These are phyloP conservation scores for Lacerta viridis DNA, from an alignment of 2,797 vertebrate genomes.

Conservation along the genomic window DNA sequence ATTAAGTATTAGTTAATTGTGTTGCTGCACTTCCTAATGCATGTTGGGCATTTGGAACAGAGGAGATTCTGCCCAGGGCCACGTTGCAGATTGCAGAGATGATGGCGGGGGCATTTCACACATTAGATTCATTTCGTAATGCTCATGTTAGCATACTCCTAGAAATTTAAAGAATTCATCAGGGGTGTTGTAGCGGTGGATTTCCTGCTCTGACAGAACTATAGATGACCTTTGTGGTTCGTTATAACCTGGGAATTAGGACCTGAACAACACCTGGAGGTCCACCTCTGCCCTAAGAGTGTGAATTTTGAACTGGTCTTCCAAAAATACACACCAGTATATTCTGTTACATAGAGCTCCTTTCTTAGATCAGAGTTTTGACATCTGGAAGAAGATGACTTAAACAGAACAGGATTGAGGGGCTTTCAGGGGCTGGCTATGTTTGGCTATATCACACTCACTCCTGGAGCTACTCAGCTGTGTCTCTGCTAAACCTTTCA, in stretches of 20 bases:
- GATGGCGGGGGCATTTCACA: not conserved
- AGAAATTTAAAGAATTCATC: not conserved
- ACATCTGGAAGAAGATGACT: not conserved
- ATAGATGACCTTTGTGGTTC: not conserved
- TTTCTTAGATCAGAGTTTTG: not conserved
- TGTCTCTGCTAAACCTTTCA: constrained; percentile 19
- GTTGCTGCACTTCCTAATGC: not conserved
- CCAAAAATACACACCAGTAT: not conserved
- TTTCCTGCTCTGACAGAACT: not conserved
- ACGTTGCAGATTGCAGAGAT: not conserved
- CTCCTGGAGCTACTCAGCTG: constrained; percentile 31
- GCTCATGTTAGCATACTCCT: not conserved
- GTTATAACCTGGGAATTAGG: not conserved
- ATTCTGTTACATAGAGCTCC: not conserved
- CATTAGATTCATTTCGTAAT: not conserved
- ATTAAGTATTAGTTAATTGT: not conserved
- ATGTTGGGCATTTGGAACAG: no score
- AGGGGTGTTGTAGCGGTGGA: not conserved
- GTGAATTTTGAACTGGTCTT: not conserved
- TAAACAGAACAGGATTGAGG: constrained; percentile 8
- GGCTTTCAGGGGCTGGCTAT: not conserved
- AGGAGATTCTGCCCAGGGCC: no score
- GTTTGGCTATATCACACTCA: constrained; percentile 1
- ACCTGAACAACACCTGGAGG: not conserved
- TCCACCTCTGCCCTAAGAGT: not conserved